Base-by-base conservation (phyloP, 2,888 invertebrate species). In the Syrista parreyssii region DNA sequence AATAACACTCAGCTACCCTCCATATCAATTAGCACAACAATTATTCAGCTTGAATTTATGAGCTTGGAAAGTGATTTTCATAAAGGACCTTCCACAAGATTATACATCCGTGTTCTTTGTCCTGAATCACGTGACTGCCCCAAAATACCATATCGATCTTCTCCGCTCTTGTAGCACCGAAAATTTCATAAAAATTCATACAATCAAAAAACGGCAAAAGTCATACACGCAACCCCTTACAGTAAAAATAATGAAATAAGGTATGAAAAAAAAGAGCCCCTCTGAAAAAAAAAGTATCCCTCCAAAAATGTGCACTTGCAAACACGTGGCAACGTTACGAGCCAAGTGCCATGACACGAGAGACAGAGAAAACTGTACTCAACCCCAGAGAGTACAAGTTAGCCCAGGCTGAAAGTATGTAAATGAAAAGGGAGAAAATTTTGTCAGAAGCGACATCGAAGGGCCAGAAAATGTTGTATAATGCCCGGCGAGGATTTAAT, bases 401-500 rank as follows among this genome's bases (percentile, higher is more conserved):
- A 23, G 55, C 0, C 23, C 23, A 23, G 71, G 31, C 12, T 31
- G 12, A 31, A 30, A 31, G 32, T 71, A 32, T 32, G 71, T 33
- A 33, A 32, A 71, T 33, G 71, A 71, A 71, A 71, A 71, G 71
- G 32, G 4, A 33, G 4, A 31, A 23, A 71, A 69, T 11, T 30
- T 71, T 31, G 32, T 2, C 31, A 12, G 71, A 12, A 30, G 12
- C 0, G 31, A 71, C 31, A 11, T 12, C 12, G 31, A 71, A n/a
- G 31, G 31, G 31, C 30, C 31, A 31, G 31, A 33, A 23, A 9
- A 33, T n/a, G 30, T 12, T 33, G 71, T 71, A 32, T 31, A 71
- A 33, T 35, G 55, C 73, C 34, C 36, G 11, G 55, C 12, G 69
- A 55, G 68, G 78, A 75, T 78, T 78, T 78, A 78, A 78, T 78